Evolutionary conservation across 1,140 invertebrate genomes (phyloP).

Genomic region (Drosophila neocordata): DNA sequence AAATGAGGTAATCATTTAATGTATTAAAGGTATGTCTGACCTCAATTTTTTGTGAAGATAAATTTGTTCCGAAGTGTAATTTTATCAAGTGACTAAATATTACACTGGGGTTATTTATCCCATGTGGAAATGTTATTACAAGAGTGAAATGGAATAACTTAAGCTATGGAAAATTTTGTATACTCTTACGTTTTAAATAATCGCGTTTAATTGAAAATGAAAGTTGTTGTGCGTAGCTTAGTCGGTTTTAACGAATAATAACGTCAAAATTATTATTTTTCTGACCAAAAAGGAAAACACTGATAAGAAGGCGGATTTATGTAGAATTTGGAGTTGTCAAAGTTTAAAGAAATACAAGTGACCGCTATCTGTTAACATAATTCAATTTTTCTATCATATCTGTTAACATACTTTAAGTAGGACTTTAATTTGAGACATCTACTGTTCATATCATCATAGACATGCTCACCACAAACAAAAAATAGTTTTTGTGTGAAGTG

Average conservation of each 20-base stretch:
- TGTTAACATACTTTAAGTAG: too few species aligned
- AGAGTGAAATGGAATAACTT: neutral
- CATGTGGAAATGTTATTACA: neutral
- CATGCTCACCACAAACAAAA: conserved; percentile 45
- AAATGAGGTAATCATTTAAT: too few species aligned
- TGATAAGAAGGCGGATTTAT: neutral
- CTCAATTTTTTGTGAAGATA: neutral
- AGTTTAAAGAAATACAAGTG: too few species aligned
- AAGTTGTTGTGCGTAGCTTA: too few species aligned
- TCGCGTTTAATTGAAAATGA: too few species aligned
- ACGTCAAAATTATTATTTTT: too few species aligned
- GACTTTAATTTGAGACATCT: neutral
- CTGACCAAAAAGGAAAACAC: too few species aligned
- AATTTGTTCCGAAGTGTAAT: neutral
- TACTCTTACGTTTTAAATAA: neutral
- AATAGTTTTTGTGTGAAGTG: conserved; percentile 48
- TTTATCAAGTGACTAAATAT: neutral
- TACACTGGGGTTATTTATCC: conserved; percentile 33
- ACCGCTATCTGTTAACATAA: too few species aligned
- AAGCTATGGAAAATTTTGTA: neutral
- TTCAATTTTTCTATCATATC: too few species aligned
- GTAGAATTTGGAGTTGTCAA: neutral
- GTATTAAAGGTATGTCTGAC: too few species aligned
- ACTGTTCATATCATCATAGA: neutral
- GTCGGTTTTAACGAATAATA: too few species aligned